Conservation (phyloP, 2,888 invertebrate genomes). For the Pristionchus fissidentatus region DNA sequence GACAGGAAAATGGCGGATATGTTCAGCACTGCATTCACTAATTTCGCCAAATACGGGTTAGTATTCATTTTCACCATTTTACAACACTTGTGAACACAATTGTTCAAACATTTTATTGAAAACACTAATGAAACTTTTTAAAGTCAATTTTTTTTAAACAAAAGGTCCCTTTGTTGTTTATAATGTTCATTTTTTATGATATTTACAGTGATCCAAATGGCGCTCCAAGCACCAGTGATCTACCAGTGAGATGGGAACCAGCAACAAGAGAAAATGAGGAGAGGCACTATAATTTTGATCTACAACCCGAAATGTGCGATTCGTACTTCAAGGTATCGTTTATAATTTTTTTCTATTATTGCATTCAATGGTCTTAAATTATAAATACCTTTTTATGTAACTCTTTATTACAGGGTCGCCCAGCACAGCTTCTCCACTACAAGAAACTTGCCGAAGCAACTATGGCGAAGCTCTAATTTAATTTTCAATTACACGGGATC, state of each 20-base stretch:
- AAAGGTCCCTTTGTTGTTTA: too few species aligned
- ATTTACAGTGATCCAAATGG: constrained; percentile 44
- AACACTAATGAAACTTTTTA: too few species aligned
- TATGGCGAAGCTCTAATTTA: not conserved
- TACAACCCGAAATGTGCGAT: constrained; percentile 50
- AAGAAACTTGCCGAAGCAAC: not conserved
- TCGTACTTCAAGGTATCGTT: constrained; percentile 39
- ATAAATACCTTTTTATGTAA: not conserved
- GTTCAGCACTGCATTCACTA: constrained; percentile 42
- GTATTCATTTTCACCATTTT: not conserved
- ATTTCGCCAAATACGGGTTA: constrained; percentile 42
- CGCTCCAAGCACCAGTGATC: not conserved
- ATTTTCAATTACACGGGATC: too few species aligned
- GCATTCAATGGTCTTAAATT: not conserved
- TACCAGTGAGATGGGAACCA: constrained; percentile 37
- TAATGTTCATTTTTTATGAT: too few species aligned
- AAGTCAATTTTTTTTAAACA: too few species aligned
- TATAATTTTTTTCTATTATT: too few species aligned
- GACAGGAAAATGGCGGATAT: constrained; percentile 15
- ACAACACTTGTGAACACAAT: not conserved
- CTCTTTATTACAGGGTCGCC: not conserved
- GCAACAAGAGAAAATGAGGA: not conserved
- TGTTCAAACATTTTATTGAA: too few species aligned
- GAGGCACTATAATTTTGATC: constrained; percentile 33
- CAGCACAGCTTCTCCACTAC: not conserved